These are phyloP conservation scores for Endotricha flammealis DNA, from an alignment of 2,888 invertebrate species.

Conservation along the genomic window DNA sequence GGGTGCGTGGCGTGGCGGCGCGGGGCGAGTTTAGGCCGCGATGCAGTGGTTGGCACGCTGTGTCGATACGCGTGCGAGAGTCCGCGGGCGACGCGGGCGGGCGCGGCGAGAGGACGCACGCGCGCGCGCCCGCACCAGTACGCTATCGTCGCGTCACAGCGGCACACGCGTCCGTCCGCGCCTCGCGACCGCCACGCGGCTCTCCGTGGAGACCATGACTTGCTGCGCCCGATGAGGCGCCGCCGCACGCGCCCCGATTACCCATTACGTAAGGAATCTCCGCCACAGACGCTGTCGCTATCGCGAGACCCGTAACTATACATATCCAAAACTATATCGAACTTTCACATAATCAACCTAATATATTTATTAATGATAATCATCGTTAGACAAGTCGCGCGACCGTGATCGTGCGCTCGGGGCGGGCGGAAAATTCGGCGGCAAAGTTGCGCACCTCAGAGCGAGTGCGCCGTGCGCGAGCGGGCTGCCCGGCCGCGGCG, in stretches of 20 bases:
- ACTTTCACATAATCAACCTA: constrained; percentile 30
- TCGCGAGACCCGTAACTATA: constrained; percentile 27
- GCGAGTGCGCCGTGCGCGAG: constrained; percentile 26
- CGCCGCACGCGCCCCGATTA: constrained; percentile 48
- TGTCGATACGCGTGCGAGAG: constrained; percentile 62
- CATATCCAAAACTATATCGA: constrained; percentile 41
- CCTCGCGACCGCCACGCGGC: constrained; percentile 55
- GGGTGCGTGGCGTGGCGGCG: constrained; percentile 30
- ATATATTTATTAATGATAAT: constrained; percentile 26
- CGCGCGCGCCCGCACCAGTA: constrained; percentile 60
- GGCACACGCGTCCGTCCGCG: constrained; percentile 46
- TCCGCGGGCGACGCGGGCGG: constrained; percentile 30
- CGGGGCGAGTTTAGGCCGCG: constrained; percentile 37
- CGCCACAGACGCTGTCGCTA: constrained; percentile 25
- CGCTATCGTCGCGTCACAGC: constrained; percentile 52
- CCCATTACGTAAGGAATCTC: constrained; percentile 57
- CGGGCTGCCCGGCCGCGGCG: constrained; percentile 21
- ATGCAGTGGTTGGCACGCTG: constrained; percentile 65
- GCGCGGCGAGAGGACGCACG: constrained; percentile 34
- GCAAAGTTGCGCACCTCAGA: constrained; percentile 26
- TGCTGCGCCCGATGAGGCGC: constrained; percentile 63
- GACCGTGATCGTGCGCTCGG: constrained; percentile 24
- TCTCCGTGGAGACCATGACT: constrained; percentile 55
- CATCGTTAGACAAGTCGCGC: constrained; percentile 19
- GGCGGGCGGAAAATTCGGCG: constrained; percentile 23